Evolutionary conservation across 2,888 invertebrate species (phyloP), one percentile per base, ranked within the genome.

Genomic region (Zonitis immaculata): DNA sequence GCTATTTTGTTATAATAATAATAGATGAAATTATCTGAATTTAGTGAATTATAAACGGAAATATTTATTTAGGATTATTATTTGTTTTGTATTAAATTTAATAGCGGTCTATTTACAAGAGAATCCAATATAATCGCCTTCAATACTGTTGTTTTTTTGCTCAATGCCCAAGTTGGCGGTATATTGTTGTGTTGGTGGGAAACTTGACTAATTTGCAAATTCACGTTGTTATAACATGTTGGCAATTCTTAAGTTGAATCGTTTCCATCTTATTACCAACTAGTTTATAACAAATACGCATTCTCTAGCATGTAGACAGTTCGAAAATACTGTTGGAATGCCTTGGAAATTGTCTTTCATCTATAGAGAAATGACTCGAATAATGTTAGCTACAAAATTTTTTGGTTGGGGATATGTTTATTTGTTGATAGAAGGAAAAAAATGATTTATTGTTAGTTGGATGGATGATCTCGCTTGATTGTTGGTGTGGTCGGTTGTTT

Each of bases 161-260:
- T 51, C 54, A 26, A 18, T 46, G 18, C 20, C 18, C 20, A 47
- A 35, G 45, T 45, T 47, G 28, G 51, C 54, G 61, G 62, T 57
- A 61, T n/a, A n/a, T n/a, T 58, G 63, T 57, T 50, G 57, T 39
- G 39, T 9, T 20, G 54, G 60, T 51, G n/a, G 50, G 62, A 63
- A 62, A 64, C 60, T 62, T 60, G 51, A 61, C 62, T 60, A 61
- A 61, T 66, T 66, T 61, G 56, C 61, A 58, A 61, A 62, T 62
- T 62, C 56, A 50, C 52, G 52, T 16, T 45, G 54, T 54, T n/a
- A n/a, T 47, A 48, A 53, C 53, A 53, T 42, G 45, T 49, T 46
- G 46, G 53, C 45, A 48, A 46, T 39, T 20, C n/a, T 26, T 44
- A 39, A 39, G 20, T 20, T 39, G 20, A 11, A 39, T 16, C 20